Percentiles rank a stretch among this genome's conserved stretches.
phyloP scores from a whole-genome alignment of 2,797 vertebrate species.

The Pseudomugil tenellus region DNA sequence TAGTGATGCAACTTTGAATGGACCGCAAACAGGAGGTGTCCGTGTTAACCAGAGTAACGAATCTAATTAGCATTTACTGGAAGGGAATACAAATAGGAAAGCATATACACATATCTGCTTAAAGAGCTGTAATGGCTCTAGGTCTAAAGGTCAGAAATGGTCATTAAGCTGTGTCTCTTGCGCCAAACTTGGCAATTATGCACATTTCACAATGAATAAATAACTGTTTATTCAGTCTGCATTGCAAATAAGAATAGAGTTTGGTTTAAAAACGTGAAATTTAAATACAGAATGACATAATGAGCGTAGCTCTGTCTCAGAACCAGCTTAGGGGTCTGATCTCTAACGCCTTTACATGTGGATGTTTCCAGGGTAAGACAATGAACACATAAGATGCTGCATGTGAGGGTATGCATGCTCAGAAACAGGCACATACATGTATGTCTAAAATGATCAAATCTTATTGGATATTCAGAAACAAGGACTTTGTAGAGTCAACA shows the following conservation, averaged over 20 bases:
- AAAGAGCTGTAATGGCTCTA: slow-evolving; percentile 9
- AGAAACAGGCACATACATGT: neutral
- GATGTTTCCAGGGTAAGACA: neutral
- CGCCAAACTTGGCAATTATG: too few relatives aligned
- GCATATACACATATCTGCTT: slow-evolving; percentile 1
- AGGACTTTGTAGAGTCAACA: too few relatives aligned
- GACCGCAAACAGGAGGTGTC: neutral
- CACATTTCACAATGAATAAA: too few relatives aligned
- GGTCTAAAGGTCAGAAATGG: slow-evolving; percentile 3
- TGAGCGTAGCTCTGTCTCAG: neutral
- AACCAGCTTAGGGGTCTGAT: neutral
- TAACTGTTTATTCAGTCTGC: neutral
- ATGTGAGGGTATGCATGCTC: neutral
- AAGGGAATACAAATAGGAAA: neutral
- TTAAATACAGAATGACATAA: neutral
- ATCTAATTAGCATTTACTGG: slow-evolving; percentile 1
- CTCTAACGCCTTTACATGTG: neutral
- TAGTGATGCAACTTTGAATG: neutral
- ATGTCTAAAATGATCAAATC: too few relatives aligned
- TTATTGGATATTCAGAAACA: too few relatives aligned
- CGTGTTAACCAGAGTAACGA: neutral
- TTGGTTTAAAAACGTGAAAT: neutral
- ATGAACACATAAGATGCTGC: neutral
- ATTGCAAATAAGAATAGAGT: neutral
- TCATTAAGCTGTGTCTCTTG: slow-evolving; percentile 5